Evolutionary conservation across 1,140 invertebrate species (phyloP).

Genomic region (Cecropterus lyciades): DNA sequence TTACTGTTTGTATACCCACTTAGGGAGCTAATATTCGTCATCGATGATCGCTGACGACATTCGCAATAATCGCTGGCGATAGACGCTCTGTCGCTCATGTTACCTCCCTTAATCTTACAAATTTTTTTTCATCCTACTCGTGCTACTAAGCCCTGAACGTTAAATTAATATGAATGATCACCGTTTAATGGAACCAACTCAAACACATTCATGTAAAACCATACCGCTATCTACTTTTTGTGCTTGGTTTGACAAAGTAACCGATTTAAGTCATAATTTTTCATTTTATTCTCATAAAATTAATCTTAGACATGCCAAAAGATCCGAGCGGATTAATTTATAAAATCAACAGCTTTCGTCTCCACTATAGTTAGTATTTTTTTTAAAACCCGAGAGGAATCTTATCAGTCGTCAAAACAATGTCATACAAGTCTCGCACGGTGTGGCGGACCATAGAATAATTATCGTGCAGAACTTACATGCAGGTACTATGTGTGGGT

Average conservation of each 20-base stretch:
- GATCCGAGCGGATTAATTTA: slow-evolving; percentile 32
- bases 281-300: slow-evolving; percentile 14
- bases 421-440: slow-evolving; percentile 53
- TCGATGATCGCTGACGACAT: too few relatives aligned
- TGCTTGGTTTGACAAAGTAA: neutral
- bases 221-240: neutral
- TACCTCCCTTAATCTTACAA: too few relatives aligned
- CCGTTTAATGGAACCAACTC: neutral
- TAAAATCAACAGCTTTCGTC: slow-evolving; percentile 50
- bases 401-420: slow-evolving; percentile 73
- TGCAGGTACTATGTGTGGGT: too few relatives aligned
- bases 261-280: slow-evolving; percentile 6
- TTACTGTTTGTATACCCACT: too few relatives aligned
- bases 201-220: neutral
- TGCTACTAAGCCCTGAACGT: too few relatives aligned
- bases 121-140: too few relatives aligned
- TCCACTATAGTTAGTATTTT: slow-evolving; percentile 40
- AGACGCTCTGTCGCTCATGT: too few relatives aligned
- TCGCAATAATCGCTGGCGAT: too few relatives aligned
- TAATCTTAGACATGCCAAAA: slow-evolving; percentile 27
- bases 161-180: too few relatives aligned
- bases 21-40: too few relatives aligned
- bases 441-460: slow-evolving; percentile 39
- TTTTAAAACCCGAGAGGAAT: slow-evolving; percentile 53
- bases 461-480: neutral